These are phyloP conservation scores for Anguilla japonica DNA, from an alignment of 2,113 vertebrate genomes.

Conservation along the genomic window DNA sequence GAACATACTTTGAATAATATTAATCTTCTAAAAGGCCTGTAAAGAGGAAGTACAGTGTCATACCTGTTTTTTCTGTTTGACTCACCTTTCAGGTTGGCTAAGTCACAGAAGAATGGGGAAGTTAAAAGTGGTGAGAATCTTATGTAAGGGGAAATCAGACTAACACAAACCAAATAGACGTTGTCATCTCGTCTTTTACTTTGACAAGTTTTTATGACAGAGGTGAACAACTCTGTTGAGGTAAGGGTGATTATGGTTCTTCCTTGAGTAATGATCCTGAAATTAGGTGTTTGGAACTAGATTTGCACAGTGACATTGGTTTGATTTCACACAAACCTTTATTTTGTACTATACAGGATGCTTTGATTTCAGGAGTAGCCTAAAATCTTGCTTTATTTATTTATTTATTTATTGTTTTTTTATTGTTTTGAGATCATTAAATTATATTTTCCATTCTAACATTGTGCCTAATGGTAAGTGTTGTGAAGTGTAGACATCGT, in stretches of 20 bases:
- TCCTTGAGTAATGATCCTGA: not conserved
- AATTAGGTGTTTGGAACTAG: not conserved
- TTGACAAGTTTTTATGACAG: not conserved
- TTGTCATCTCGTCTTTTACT: not conserved
- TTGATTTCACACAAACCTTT: not conserved
- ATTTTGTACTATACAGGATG: too few relatives aligned
- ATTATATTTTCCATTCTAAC: too few relatives aligned
- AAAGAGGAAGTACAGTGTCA: slow-evolving; percentile 25
- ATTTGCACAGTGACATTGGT: not conserved
- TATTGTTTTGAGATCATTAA: too few relatives aligned
- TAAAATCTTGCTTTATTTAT: too few relatives aligned
- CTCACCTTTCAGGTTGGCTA: slow-evolving; percentile 17
- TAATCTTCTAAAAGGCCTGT: not conserved
- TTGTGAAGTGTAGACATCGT: too few relatives aligned
- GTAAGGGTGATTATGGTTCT: not conserved
- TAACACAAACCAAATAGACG: slow-evolving; percentile 28
- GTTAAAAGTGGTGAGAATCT: slow-evolving; percentile 18
- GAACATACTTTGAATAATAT: not conserved
- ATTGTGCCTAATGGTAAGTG: too few relatives aligned
- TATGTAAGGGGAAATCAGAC: slow-evolving; percentile 30
- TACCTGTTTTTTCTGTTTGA: slow-evolving; percentile 20
- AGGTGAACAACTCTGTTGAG: not conserved
- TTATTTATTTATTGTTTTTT: too few relatives aligned
- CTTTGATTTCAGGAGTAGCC: too few relatives aligned
- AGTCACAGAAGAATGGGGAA: slow-evolving; percentile 64